Percentiles rank a stretch among this genome's conserved stretches.
Evolutionary conservation across 2,888 invertebrate species (phyloP).

Genomic region (Bombyx huttoni): DNA sequence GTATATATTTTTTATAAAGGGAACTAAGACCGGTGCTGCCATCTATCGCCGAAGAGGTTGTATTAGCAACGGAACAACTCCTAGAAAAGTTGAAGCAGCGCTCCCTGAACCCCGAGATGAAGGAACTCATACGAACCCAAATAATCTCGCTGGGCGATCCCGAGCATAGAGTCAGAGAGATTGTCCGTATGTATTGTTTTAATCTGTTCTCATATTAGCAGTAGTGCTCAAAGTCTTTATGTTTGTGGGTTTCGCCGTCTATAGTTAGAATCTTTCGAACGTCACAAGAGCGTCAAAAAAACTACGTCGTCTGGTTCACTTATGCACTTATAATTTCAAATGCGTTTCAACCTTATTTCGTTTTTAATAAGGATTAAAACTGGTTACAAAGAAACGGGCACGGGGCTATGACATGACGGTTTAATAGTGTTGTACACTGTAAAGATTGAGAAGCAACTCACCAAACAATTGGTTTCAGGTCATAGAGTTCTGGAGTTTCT

Average conservation of each 20-base stretch:
- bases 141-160: constrained; percentile 75
- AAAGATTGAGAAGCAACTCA: too few relatives aligned
- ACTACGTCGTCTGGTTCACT: too few relatives aligned
- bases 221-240: too few relatives aligned
- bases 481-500: constrained; percentile 78
- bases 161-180: constrained; percentile 81
- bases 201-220: background rate
- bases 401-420: too few relatives aligned
- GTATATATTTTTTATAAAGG: constrained; percentile 50
- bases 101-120: constrained; percentile 69
- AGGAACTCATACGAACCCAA: constrained; percentile 76
- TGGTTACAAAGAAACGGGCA: too few relatives aligned
- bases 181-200: constrained; percentile 78
- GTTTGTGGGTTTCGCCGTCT: too few relatives aligned
- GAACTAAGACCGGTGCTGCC: constrained; percentile 74
- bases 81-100: constrained; percentile 73
- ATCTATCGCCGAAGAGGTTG: constrained; percentile 81
- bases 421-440: too few relatives aligned
- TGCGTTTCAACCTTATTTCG: too few relatives aligned
- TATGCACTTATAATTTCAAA: too few relatives aligned
- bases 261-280: too few relatives aligned
- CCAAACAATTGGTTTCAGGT: constrained; percentile 41
- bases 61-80: constrained; percentile 78
- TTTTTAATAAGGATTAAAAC: too few relatives aligned
- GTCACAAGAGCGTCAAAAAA: too few relatives aligned